These are phyloP conservation scores for Teleiodes luculella DNA, from an alignment of 2,888 invertebrate species.

Conservation along the genomic window DNA sequence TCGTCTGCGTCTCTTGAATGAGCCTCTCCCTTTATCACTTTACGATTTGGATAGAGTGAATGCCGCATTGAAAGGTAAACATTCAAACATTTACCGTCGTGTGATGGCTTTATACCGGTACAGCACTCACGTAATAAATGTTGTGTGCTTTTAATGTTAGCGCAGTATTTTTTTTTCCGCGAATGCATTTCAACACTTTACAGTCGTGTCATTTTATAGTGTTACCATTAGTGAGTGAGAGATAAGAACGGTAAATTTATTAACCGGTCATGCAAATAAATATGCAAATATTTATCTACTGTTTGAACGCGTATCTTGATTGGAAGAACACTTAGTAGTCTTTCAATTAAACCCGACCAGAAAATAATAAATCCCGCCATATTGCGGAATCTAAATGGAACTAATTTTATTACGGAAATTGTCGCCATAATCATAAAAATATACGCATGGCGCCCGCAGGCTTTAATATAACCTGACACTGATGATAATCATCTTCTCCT, in stretches of 20 bases:
- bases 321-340: no score
- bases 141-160: conserved; percentile 43
- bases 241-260: conserved; percentile 9
- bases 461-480: no score
- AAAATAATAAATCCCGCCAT: no score
- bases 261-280: conserved; percentile 10
- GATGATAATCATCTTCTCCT: no score
- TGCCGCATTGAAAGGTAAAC: conserved; percentile 76
- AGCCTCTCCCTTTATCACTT: conserved; percentile 71
- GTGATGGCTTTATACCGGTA: conserved; percentile 48
- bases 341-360: no score
- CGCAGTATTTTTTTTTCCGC: conserved; percentile 21
- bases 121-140: conserved; percentile 48
- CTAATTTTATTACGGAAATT: no score
- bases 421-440: no score
- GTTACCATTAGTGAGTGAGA: conserved; percentile 7
- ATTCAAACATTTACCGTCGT: conserved; percentile 66
- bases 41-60: conserved; percentile 75
- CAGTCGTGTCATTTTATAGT: background rate
- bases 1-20: conserved; percentile 66
- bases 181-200: conserved; percentile 21
- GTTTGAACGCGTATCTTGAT: conserved; percentile 24
- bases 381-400: no score
- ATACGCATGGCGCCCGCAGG: no score
- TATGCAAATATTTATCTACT: conserved; percentile 38